A percentile compares a stretch with the other conserved stretches of the same genome.
Evolutionary conservation across 2,888 invertebrate species (phyloP).

Genomic region (Tortrix viridana): DNA sequence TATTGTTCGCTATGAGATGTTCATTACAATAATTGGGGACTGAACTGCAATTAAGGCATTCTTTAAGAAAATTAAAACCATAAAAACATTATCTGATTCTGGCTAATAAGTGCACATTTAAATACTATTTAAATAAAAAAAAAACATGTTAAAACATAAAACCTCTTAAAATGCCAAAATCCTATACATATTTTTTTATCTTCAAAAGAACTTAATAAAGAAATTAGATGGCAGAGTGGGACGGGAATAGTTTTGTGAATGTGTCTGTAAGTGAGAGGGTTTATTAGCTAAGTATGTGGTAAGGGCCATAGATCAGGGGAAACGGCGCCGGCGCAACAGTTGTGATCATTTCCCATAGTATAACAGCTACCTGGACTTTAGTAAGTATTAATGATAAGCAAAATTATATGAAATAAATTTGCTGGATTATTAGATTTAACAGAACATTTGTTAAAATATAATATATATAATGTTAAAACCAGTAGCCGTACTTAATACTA

Average conservation of each 20-base stretch:
- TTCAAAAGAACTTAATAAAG: no score
- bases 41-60: conserved; percentile 44
- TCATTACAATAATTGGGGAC: conserved; percentile 21
- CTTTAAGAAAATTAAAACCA: conserved; percentile 21
- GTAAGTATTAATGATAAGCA: neutral
- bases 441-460: neutral
- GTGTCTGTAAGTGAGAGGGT: conserved; percentile 62
- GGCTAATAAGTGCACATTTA: neutral
- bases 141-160: neutral
- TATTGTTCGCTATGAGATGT: conserved; percentile 1
- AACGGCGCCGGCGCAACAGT: conserved; percentile 72
- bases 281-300: conserved; percentile 74
- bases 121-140: neutral
- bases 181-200: neutral
- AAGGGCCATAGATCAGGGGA: conserved; percentile 74
- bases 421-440: neutral
- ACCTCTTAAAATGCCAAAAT: neutral
- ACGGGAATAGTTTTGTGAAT: conserved; percentile 61
- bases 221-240: conserved; percentile 46
- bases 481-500: no score
- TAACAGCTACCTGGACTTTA: conserved; percentile 14
- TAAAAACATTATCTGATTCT: conserved; percentile 10
- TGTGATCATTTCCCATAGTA: conserved; percentile 38
- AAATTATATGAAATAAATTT: neutral
- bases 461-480: neutral